Evolutionary conservation across 2,888 invertebrate species (phyloP), one percentile per base, ranked within the genome.

Genomic region (Latrodectus elegans): DNA sequence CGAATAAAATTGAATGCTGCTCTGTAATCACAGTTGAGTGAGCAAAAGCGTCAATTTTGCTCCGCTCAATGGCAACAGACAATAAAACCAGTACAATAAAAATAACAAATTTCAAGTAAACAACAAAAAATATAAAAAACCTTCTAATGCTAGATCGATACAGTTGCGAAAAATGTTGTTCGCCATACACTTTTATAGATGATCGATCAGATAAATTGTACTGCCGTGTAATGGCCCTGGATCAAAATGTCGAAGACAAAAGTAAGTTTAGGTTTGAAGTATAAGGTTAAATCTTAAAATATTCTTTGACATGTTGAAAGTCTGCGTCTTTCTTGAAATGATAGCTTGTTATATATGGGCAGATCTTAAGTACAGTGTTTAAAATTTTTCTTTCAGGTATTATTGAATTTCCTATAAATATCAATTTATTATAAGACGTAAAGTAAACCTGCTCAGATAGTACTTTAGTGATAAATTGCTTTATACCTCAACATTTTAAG

Each of bases 181-280:
- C 75, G 53, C 17, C 67, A 49, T 53, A 53, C 70, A 82, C 75
- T 75, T 38, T 74, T 75, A 75, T 75, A 55, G 67, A 55, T 22
- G 60, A 55, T 82, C 75, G 75, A 82, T 82, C 49, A 68, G 68
- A 82, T 75, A 82, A 82, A 82, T 82, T 82, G 60, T 70, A 82
- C 70, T 53, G 81, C 17, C 53, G 12, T 38, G 67, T 51, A 52
- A 74, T 67, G 81, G 26, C 53, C n/a, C 22, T 52, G 1, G 53
- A n/a, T 60, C n/a, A 60, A 60, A 12, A 15, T 60, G 60, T 60
- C 60, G n/a, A 60, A 60, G 60, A 60, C 14, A 60, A 60, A n/a
- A 15, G 60, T 15, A 60, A 12, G n/a, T 60, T 60, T 60, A 11
- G 60, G 12, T 60, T 60, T 60, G 14, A 60, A 12, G 60, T 12